Conservation (phyloP, 2,797 vertebrate species). For the Rhodeus uyekii region DNA sequence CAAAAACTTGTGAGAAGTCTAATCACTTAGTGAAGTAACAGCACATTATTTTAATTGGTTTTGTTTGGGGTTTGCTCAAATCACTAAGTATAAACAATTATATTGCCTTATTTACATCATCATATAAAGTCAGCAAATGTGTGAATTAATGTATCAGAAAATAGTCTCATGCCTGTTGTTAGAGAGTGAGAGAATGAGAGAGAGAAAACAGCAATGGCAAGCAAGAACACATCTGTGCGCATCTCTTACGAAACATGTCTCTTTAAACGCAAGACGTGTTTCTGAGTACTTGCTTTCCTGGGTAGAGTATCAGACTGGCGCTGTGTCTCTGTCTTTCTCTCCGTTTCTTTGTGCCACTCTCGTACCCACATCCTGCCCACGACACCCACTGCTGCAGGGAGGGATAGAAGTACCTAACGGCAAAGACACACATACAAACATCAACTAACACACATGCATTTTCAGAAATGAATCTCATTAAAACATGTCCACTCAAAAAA, state of each 20-base stretch:
- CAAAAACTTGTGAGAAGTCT: neutral
- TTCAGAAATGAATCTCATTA: neutral
- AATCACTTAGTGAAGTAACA: neutral
- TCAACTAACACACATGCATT: neutral
- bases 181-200: neutral
- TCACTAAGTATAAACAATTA: neutral
- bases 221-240: neutral
- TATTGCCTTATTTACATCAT: neutral
- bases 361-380: slow-evolving; percentile 78
- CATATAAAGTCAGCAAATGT: neutral
- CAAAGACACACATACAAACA: neutral
- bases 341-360: slow-evolving; percentile 47
- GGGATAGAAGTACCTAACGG: slow-evolving; percentile 41
- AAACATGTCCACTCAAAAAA: neutral
- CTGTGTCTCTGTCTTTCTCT: slow-evolving; percentile 64
- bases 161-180: neutral
- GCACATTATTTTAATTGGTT: neutral
- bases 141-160: neutral
- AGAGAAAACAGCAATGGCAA: neutral
- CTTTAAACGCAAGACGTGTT: slow-evolving; percentile 60
- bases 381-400: slow-evolving; percentile 63
- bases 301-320: slow-evolving; percentile 64
- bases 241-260: slow-evolving; percentile 61
- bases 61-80: neutral
- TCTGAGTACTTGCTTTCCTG: slow-evolving; percentile 69